Base-by-base conservation (phyloP, 1,140 invertebrate species). In the Trichonephila inaurata region DNA sequence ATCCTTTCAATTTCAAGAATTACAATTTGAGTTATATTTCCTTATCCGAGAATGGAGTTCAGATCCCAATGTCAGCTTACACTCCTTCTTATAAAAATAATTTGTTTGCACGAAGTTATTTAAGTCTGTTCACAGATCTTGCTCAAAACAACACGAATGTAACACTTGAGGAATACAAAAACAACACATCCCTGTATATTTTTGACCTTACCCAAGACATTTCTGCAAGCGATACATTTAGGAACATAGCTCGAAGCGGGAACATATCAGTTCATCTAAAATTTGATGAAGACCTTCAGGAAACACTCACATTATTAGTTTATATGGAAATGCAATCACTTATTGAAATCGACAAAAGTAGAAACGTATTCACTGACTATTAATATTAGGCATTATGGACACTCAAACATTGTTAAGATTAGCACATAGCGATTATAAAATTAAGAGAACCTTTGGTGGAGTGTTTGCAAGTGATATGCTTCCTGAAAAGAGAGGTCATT, bases 361-460 rank as follows among this genome's bases (percentile, higher is more conserved):
- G 83, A 86, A 86, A 61, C 24, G 24, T 86, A 21, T 86, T 86
- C 51, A 86, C 18, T 12, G 83, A 86, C n/a, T 86, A 61, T 86
- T 86, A 86, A 86, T 86, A 61, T 86, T 86, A 86, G 61, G 33
- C 18, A 40, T 61, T 51, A 86, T 61, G 58, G 28, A 61, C 19
- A 86, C 21, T 7, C n/a, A 28, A 24, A 58, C 58, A 6, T 61
- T 86, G 19, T 24, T 60, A 28, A 58, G 51, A 60, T 28, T 60
- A 60, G 83, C n/a, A 61, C 44, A 44, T 18, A 61, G 21, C 0
- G 58, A 86, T 61, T 19, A 10, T n/a, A 58, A 61, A 24, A 86
- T 86, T 14, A 86, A 86, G 60, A 61, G 10, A 7, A 61, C 44
- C 19, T 86, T 86, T 86, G 83, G 51, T 28, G 83, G 83, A 24